phyloP scores from a whole-genome alignment of 2,113 vertebrate species.

The Alosa alosa region DNA sequence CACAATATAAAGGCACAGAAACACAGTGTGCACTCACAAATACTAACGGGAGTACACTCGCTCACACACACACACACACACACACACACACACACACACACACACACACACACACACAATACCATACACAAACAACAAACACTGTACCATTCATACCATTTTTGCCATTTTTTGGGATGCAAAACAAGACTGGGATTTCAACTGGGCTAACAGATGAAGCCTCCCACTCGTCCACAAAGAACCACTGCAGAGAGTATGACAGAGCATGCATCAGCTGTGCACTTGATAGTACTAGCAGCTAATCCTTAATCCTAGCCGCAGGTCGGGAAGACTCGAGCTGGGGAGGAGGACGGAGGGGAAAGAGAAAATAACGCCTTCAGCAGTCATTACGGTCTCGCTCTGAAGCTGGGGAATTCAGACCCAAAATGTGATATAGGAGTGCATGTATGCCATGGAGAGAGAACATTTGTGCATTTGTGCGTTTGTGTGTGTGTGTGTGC shows the following conservation, averaged over 20 bases:
- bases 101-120: not conserved
- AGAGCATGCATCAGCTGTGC: not conserved
- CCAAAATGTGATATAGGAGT: not conserved
- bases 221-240: not conserved
- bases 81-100: not conserved
- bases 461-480: too few species aligned
- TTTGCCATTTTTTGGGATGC: not conserved
- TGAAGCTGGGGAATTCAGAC: not conserved
- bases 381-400: not conserved
- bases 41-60: not conserved
- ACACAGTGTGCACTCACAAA: not conserved
- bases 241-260: not conserved
- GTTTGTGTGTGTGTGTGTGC: too few species aligned
- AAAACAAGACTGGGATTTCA: not conserved
- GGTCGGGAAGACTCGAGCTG: not conserved
- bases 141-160: not conserved
- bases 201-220: not conserved
- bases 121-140: not conserved
- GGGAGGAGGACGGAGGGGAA: not conserved
- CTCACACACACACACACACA: not conserved
- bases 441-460: too few species aligned
- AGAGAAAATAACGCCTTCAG: not conserved
- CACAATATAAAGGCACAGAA: not conserved
- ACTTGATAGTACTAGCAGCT: not conserved
- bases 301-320: slow-evolving; percentile 10